Evolutionary conservation across 1,140 invertebrate species (phyloP).

Genomic region (Neocloeon triangulifer): DNA sequence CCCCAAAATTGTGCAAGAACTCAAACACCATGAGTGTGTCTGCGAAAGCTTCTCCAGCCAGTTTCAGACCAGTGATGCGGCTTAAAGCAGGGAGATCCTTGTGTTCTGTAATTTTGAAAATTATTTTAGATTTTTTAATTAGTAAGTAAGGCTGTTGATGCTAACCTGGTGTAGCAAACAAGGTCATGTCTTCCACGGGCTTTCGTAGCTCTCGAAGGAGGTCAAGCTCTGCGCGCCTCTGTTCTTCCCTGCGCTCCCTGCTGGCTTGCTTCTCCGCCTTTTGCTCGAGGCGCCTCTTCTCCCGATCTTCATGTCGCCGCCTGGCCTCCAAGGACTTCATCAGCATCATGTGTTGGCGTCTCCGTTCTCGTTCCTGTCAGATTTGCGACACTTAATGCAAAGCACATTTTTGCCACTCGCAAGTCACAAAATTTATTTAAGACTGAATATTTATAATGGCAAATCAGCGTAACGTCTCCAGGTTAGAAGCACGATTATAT

Average conservation of each 20-base stretch:
- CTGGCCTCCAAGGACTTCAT: slow-evolving; percentile 68
- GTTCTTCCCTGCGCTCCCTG: slow-evolving; percentile 62
- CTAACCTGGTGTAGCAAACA: too few species aligned
- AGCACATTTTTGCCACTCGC: too few species aligned
- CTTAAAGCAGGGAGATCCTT: slow-evolving; percentile 49
- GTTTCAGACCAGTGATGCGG: slow-evolving; percentile 54
- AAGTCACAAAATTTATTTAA: too few species aligned
- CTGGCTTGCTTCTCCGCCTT: slow-evolving; percentile 51
- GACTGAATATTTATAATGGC: too few species aligned
- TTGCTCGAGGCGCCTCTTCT: slow-evolving; percentile 59
- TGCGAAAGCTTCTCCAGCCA: slow-evolving; percentile 70
- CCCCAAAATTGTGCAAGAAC: slow-evolving; percentile 87
- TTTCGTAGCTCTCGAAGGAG: slow-evolving; percentile 63
- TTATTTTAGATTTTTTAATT: background rate
- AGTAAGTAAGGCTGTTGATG: too few species aligned
- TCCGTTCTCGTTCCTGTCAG: slow-evolving; percentile 62
- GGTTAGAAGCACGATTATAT: too few species aligned
- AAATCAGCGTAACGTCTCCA: too few species aligned
- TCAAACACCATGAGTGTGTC: slow-evolving; percentile 85
- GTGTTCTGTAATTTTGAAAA: slow-evolving; percentile 24
- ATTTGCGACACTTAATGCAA: too few species aligned
- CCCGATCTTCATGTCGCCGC: slow-evolving; percentile 67
- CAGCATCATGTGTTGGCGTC: slow-evolving; percentile 70
- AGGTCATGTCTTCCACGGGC: slow-evolving; percentile 68
- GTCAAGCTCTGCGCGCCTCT: slow-evolving; percentile 62